A percentile compares a stretch with the other conserved stretches of the same genome.
phyloP scores from a whole-genome alignment of 2,888 invertebrate genomes.

The Brachypterus glaber region DNA sequence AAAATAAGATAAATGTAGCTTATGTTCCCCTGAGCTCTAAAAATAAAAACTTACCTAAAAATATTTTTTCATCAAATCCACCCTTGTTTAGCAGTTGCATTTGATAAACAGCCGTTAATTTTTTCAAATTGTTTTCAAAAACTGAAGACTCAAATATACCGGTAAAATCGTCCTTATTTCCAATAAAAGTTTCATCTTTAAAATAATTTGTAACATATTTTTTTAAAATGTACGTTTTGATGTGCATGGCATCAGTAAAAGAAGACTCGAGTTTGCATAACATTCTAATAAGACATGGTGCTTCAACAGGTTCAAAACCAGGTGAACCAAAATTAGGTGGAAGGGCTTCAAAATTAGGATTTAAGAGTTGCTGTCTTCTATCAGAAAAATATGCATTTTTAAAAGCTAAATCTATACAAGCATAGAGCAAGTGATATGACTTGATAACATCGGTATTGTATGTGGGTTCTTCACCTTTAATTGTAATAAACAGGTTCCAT shows the following conservation, averaged over 20 bases:
- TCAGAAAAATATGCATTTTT: slow-evolving; percentile 73
- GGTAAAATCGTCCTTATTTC: slow-evolving; percentile 57
- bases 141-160: slow-evolving; percentile 68
- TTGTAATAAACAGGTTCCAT: slow-evolving; percentile 87
- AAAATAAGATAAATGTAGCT: no score
- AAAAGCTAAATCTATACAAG: slow-evolving; percentile 85
- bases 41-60: slow-evolving; percentile 56
- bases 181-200: slow-evolving; percentile 64
- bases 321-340: slow-evolving; percentile 57
- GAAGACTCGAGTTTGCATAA: slow-evolving; percentile 45
- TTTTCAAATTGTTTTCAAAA: slow-evolving; percentile 80
- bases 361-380: slow-evolving; percentile 76
- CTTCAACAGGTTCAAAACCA: slow-evolving; percentile 50
- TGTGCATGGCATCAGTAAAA: slow-evolving; percentile 79
- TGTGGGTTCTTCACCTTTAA: slow-evolving; percentile 76
- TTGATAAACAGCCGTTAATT: slow-evolving; percentile 80
- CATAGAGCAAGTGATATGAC: slow-evolving; percentile 83
- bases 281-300: slow-evolving; percentile 65
- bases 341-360: slow-evolving; percentile 70
- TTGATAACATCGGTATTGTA: slow-evolving; percentile 89
- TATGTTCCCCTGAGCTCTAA: no score
- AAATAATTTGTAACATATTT: slow-evolving; percentile 68
- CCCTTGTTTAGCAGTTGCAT: slow-evolving; percentile 83
- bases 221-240: slow-evolving; percentile 82
- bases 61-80: slow-evolving; percentile 94